Evolutionary conservation across 1,140 invertebrate genomes (phyloP).

Genomic region (Lutraria rhynchaena): DNA sequence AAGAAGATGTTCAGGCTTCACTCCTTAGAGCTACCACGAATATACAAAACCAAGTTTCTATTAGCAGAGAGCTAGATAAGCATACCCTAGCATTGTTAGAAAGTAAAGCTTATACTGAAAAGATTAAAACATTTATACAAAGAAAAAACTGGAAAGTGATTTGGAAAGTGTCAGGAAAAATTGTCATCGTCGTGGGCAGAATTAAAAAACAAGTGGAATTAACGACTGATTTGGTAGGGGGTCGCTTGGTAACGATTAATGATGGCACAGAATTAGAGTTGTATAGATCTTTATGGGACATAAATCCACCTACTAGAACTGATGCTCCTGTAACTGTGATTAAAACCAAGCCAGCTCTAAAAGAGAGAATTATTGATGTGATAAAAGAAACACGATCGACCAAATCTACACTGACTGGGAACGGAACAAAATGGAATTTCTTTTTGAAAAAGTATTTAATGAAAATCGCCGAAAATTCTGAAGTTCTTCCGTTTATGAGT

Average conservation of each 20-base stretch:
- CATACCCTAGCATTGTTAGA: not conserved
- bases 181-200: not conserved
- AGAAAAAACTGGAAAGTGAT: not conserved
- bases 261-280: too few species aligned
- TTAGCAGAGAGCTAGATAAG: not conserved
- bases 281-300: too few species aligned
- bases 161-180: not conserved
- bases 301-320: too few species aligned
- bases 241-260: not conserved
- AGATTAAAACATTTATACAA: not conserved
- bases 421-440: too few species aligned
- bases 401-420: too few species aligned
- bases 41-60: too few species aligned
- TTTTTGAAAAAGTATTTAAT: too few species aligned
- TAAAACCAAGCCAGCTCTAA: not conserved
- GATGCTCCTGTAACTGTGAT: not conserved
- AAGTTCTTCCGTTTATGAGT: too few species aligned
- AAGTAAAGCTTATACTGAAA: not conserved
- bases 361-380: not conserved
- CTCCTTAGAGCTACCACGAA: too few species aligned
- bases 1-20: too few species aligned
- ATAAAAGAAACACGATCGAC: too few species aligned
- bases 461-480: too few species aligned
- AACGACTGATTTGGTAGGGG: not conserved
- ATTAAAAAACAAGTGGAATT: not conserved